Conservation (phyloP, 2,113 vertebrate genomes). For the Cariama cristata region DNA sequence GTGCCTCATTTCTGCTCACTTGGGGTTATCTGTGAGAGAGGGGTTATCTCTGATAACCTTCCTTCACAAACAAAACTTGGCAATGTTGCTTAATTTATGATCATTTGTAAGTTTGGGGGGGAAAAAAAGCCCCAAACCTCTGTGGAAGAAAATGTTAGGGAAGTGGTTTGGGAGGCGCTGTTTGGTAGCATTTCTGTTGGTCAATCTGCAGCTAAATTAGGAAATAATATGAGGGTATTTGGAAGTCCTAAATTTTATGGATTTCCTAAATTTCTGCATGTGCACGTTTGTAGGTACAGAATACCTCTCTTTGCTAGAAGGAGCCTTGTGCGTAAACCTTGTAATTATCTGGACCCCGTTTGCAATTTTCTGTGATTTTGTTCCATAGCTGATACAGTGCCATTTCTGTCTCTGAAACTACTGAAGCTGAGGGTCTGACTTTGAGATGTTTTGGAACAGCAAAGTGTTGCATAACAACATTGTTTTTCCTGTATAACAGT, state of each 20-base stretch:
- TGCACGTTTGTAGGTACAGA: neutral
- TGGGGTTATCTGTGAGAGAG: slow-evolving; percentile 49
- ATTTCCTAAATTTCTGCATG: neutral
- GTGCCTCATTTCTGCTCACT: neutral
- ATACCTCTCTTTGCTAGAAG: neutral
- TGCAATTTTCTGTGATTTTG: neutral
- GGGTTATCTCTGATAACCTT: slow-evolving; percentile 64
- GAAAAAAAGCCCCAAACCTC: neutral
- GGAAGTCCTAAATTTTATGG: neutral
- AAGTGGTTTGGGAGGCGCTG: neutral
- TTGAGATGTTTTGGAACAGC: neutral
- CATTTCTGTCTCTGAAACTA: neutral
- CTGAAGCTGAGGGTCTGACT: neutral
- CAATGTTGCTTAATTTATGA: slow-evolving; percentile 33
- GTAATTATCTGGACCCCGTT: neutral
- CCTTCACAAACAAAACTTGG: slow-evolving; percentile 36
- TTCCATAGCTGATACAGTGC: neutral
- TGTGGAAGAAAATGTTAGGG: neutral
- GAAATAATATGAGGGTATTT: neutral
- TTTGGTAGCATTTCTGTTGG: neutral
- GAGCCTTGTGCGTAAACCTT: neutral
- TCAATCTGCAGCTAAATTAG: neutral
- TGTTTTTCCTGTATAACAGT: slow-evolving; percentile 43
- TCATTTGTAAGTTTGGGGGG: neutral
- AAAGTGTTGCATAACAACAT: slow-evolving; percentile 31